A percentile compares a stretch with the other conserved stretches of the same genome.
These are phyloP conservation scores for Tetanocera ferruginea DNA, from an alignment of 2,888 invertebrate species.

Conservation along the genomic window DNA sequence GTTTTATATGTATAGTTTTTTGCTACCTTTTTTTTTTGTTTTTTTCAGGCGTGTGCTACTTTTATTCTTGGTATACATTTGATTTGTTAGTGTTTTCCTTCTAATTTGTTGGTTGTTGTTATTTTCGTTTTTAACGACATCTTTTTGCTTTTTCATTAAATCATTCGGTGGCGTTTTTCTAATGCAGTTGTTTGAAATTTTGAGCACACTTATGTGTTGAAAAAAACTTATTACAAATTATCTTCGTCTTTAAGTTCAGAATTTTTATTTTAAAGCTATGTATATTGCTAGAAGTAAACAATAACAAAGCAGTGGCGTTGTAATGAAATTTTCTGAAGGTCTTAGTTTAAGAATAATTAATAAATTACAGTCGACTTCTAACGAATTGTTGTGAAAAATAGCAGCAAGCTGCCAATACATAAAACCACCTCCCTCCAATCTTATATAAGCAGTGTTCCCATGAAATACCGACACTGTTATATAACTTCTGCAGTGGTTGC, in stretches of 20 bases:
- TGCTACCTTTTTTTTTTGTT: background rate
- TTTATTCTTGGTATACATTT: background rate
- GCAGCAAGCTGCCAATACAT: too few relatives aligned
- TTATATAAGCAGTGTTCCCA: background rate
- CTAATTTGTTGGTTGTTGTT: background rate
- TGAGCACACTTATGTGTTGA: background rate
- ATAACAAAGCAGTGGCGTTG: background rate
- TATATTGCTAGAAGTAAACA: background rate
- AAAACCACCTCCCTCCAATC: background rate
- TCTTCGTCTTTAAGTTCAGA: background rate
- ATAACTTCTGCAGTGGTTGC: background rate
- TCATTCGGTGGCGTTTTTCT: slow-evolving; percentile 4
- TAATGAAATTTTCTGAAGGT: background rate
- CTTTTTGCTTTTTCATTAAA: background rate
- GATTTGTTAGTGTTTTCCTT: background rate
- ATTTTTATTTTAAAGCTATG: background rate
- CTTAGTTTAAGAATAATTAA: background rate
- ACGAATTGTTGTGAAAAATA: too few relatives aligned
- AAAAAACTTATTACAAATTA: background rate
- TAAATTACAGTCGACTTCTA: too few relatives aligned
- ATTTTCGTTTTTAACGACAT: background rate
- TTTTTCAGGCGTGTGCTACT: background rate
- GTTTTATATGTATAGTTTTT: background rate
- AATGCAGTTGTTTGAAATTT: background rate
- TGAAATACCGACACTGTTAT: background rate